These are phyloP conservation scores for Drosophila nebulosa DNA, from an alignment of 1,140 invertebrate species.

Conservation along the genomic window DNA sequence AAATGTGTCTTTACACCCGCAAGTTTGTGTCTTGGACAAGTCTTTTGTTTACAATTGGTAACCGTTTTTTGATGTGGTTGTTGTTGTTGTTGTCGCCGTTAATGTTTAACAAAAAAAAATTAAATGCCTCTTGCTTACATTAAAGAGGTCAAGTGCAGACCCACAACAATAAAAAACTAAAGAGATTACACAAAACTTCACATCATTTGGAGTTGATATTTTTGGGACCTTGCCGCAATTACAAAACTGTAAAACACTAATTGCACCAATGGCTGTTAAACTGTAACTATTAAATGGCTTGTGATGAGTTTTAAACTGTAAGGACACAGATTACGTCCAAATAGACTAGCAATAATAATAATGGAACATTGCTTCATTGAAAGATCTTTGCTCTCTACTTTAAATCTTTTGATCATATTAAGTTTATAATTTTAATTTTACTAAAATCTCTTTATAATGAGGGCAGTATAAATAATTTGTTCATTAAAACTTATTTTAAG, in stretches of 20 bases:
- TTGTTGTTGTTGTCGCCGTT: conserved; percentile 38
- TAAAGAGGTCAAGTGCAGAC: conserved; percentile 67
- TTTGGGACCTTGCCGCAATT: conserved; percentile 6
- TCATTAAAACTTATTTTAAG: no score
- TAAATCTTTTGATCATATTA: no score
- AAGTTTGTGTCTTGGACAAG: conserved; percentile 64
- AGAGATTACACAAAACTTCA: conserved; percentile 38
- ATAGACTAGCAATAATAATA: no score
- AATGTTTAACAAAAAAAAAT: conserved; percentile 10
- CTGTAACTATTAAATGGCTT: neutral
- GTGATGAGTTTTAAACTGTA: neutral
- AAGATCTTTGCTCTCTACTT: no score
- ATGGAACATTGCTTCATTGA: no score
- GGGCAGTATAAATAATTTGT: no score
- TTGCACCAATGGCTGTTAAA: neutral
- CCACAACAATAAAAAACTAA: conserved; percentile 19
- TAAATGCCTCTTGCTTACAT: conserved; percentile 12
- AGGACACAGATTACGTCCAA: no score
- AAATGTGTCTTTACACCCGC: conserved; percentile 21
- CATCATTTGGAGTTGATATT: neutral
- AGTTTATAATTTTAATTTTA: no score
- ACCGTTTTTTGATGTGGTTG: conserved; percentile 18
- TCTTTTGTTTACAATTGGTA: conserved; percentile 56
- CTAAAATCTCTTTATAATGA: no score
- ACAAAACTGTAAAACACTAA: conserved; percentile 1